Evolutionary conservation across 2,888 invertebrate species (phyloP).

Genomic region (Sesia bembeciformis): DNA sequence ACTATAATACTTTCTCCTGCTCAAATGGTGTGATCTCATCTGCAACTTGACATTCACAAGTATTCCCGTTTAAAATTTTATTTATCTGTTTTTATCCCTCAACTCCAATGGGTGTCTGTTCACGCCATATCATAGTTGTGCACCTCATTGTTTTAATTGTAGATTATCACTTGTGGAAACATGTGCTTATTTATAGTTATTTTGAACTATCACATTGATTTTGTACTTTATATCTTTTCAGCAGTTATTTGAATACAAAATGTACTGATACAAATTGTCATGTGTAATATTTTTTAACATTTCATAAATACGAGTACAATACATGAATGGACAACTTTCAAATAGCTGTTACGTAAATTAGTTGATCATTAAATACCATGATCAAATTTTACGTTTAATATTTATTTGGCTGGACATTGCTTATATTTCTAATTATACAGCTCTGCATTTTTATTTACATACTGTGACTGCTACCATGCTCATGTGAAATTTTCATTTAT

Average conservation of each 20-base stretch:
- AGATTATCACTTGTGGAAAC: neutral
- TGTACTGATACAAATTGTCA: too few species aligned
- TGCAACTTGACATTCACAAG: neutral
- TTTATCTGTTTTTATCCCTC: neutral
- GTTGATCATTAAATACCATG: neutral
- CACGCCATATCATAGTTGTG: neutral
- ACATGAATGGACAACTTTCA: neutral
- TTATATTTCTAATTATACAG: slow-evolving; percentile 42
- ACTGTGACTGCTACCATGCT: slow-evolving; percentile 29
- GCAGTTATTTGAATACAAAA: neutral
- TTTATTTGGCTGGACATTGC: slow-evolving; percentile 12
- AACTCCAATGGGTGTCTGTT: neutral
- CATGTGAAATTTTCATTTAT: slow-evolving; percentile 14
- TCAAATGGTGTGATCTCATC: neutral
- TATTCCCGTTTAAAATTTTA: neutral
- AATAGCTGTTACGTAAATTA: neutral
- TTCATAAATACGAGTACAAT: neutral
- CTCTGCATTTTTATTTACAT: slow-evolving; percentile 67
- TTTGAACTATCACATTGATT: too few species aligned
- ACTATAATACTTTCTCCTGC: slow-evolving; percentile 21
- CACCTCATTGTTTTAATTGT: neutral
- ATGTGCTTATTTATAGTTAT: neutral
- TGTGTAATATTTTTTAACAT: too few species aligned
- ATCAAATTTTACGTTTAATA: neutral
- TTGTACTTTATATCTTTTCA: neutral